phyloP scores from a whole-genome alignment of 2,797 vertebrate genomes.

The Coendou prehensilis region DNA sequence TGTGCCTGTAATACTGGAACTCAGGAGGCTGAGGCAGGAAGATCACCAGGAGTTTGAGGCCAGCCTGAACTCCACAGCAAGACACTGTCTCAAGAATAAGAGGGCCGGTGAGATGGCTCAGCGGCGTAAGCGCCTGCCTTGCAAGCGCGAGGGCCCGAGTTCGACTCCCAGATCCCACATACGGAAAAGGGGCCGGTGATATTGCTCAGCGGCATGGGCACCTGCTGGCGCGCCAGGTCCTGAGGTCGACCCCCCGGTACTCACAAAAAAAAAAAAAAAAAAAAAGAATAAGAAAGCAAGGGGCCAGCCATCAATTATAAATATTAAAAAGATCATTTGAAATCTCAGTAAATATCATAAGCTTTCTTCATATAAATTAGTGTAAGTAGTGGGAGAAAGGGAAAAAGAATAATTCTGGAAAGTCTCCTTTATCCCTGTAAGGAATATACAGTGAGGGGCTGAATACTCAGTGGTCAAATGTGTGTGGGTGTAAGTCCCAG shows the following conservation, averaged over 20 bases:
- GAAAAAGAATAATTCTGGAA: neutral
- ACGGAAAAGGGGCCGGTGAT: too few relatives aligned
- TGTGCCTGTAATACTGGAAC: neutral
- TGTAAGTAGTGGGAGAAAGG: neutral
- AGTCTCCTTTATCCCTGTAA: neutral
- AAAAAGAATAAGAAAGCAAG: neutral
- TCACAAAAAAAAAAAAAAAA: too few relatives aligned
- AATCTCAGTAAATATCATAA: constrained; percentile 32
- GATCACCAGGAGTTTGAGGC: neutral
- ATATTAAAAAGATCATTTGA: constrained; percentile 37
- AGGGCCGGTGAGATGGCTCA: too few relatives aligned
- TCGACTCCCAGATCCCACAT: too few relatives aligned
- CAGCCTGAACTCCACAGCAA: neutral
- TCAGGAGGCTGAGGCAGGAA: neutral
- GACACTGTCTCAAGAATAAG: neutral
- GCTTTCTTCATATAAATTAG: constrained; percentile 43
- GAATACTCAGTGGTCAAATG: neutral
- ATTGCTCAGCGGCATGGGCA: too few relatives aligned
- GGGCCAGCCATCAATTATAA: neutral
- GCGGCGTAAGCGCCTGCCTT: too few relatives aligned
- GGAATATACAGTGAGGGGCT: constrained; percentile 14
- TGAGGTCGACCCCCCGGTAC: too few relatives aligned
- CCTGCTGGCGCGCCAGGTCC: too few relatives aligned
- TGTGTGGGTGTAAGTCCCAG: neutral
- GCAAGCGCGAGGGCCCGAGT: too few relatives aligned